These are phyloP conservation scores for Parochlus steinenii DNA, from an alignment of 2,888 invertebrate genomes.

Conservation along the genomic window DNA sequence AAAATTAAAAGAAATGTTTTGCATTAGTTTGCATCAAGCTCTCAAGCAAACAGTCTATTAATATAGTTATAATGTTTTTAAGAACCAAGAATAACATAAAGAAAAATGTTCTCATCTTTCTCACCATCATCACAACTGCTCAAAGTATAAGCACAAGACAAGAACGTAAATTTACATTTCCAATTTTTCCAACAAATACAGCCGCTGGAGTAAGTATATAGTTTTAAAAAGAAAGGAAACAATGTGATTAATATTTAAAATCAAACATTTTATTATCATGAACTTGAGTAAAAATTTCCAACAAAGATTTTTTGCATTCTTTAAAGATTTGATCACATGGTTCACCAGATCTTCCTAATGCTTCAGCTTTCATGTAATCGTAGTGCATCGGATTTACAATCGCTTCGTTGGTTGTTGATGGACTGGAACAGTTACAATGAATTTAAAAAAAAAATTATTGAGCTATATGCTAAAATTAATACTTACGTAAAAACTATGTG, in stretches of 20 bases:
- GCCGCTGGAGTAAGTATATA: too few species aligned
- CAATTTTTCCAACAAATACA: too few species aligned
- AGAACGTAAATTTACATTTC: too few species aligned
- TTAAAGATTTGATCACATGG: slow-evolving; percentile 23
- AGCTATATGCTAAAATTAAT: slow-evolving; percentile 15
- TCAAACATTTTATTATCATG: slow-evolving; percentile 8
- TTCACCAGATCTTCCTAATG: slow-evolving; percentile 36
- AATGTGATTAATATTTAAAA: neutral
- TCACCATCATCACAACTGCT: too few species aligned
- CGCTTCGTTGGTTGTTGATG: slow-evolving; percentile 49
- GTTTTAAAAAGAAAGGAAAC: too few species aligned
- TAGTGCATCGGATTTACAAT: slow-evolving; percentile 48
- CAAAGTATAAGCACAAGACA: too few species aligned
- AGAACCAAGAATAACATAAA: too few species aligned
- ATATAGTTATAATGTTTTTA: too few species aligned
- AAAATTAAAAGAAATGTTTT: too few species aligned
- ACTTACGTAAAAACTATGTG: slow-evolving; percentile 61
- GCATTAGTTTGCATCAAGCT: too few species aligned
- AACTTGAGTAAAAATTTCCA: slow-evolving; percentile 21
- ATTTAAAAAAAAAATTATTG: neutral
- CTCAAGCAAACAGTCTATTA: too few species aligned
- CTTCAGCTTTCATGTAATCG: slow-evolving; percentile 58
- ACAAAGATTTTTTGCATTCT: slow-evolving; percentile 22
- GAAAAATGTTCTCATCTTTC: too few species aligned
- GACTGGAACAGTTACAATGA: slow-evolving; percentile 31